A percentile compares a stretch with the other conserved stretches of the same genome.
Evolutionary conservation across 1,140 invertebrate species (phyloP).

Genomic region (Drosophila fuyamai): DNA sequence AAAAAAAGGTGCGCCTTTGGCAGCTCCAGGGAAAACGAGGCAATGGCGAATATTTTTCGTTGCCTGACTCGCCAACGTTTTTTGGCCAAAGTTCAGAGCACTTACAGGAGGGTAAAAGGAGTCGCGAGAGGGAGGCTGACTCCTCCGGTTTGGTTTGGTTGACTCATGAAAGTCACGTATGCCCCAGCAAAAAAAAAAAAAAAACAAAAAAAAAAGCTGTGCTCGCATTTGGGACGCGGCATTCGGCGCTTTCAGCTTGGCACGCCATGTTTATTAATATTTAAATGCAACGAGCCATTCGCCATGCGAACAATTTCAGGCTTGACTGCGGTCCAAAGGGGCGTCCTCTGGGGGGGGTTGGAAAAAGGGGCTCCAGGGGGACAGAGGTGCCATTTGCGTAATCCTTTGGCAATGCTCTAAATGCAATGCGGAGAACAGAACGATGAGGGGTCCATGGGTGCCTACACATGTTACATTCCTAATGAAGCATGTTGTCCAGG

Average conservation of each 20-base stretch:
- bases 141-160: conserved; percentile 42
- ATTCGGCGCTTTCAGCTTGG: conserved; percentile 74
- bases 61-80: conserved; percentile 73
- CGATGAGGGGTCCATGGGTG: neutral
- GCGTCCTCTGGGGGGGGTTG: neutral
- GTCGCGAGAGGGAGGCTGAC: conserved; percentile 18
- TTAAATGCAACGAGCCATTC: conserved; percentile 82
- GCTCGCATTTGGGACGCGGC: conserved; percentile 56
- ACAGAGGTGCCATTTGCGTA: conserved; percentile 43
- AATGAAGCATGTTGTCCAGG: conserved; percentile 73
- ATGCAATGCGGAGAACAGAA: conserved; percentile 34
- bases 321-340: conserved; percentile 57
- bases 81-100: conserved; percentile 71
- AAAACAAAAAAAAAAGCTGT: conserved; percentile 41
- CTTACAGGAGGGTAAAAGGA: conserved; percentile 7
- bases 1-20: conserved; percentile 57
- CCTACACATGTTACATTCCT: conserved; percentile 73
- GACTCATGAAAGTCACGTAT: conserved; percentile 81
- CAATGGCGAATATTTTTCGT: conserved; percentile 49
- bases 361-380: conserved; percentile 1
- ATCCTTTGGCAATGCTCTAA: conserved; percentile 58
- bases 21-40: conserved; percentile 32
- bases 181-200: conserved; percentile 36
- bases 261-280: conserved; percentile 83
- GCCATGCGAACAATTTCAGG: conserved; percentile 73